Percentiles rank a stretch among this genome's conserved stretches.
phyloP scores from a whole-genome alignment of 2,113 vertebrate genomes.

The Todiramphus chloris region DNA sequence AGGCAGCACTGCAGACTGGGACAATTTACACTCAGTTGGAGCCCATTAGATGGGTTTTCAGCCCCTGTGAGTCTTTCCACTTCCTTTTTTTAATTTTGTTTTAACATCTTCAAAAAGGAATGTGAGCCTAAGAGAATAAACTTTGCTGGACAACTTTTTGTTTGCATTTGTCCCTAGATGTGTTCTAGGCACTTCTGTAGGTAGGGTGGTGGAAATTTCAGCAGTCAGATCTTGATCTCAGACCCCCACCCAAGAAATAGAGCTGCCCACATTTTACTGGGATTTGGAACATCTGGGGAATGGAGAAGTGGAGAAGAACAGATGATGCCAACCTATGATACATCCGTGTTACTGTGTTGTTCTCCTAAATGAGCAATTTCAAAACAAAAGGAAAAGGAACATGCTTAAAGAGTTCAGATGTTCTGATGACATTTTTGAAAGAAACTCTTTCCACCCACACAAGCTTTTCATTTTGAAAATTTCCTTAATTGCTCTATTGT shows the following conservation, averaged over 20 bases:
- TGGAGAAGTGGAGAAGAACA: background rate
- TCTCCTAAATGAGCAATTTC: slow-evolving; percentile 29
- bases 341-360: background rate
- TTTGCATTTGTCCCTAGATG: background rate
- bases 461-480: slow-evolving; percentile 35
- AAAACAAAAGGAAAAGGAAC: slow-evolving; percentile 4
- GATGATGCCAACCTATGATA: background rate
- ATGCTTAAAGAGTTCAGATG: background rate
- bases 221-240: background rate
- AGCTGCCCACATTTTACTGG: background rate
- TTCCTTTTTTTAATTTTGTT: background rate
- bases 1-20: background rate
- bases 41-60: background rate
- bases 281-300: background rate
- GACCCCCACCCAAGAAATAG: background rate
- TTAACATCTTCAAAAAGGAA: background rate
- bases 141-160: background rate
- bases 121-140: background rate
- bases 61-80: background rate
- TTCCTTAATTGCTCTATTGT: slow-evolving; percentile 64
- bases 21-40: background rate
- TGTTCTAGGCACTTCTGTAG: background rate
- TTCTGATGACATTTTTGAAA: slow-evolving; percentile 46
- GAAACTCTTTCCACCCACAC: slow-evolving; percentile 41
- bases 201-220: background rate